Conservation (phyloP, 2,888 invertebrate species). For the Ligdia adustata region DNA sequence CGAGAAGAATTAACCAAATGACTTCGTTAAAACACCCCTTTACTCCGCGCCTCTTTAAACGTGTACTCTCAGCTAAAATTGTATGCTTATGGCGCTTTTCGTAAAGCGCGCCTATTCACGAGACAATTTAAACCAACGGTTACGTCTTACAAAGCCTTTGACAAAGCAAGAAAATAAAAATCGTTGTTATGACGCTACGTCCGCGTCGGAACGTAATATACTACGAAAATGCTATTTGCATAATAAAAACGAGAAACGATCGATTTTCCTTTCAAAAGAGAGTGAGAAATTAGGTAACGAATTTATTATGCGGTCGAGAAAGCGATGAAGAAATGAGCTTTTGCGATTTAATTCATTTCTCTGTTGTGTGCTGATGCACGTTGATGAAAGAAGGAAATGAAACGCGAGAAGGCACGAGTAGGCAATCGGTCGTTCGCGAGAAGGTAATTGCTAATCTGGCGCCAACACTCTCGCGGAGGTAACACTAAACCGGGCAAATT, state of each 20-base stretch:
- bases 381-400: conserved; percentile 63
- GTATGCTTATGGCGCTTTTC: conserved; percentile 67
- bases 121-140: conserved; percentile 66
- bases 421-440: conserved; percentile 55
- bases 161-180: conserved; percentile 71
- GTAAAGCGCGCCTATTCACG: conserved; percentile 57
- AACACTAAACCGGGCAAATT: conserved; percentile 28
- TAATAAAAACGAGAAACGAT: conserved; percentile 44
- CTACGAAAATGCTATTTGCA: conserved; percentile 45
- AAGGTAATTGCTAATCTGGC: conserved; percentile 68
- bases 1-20: conserved; percentile 57
- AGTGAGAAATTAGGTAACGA: conserved; percentile 7
- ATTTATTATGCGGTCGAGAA: neutral
- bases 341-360: neutral
- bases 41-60: conserved; percentile 53
- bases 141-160: conserved; percentile 55
- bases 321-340: conserved; percentile 11
- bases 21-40: conserved; percentile 66
- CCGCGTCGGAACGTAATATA: conserved; percentile 44
- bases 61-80: conserved; percentile 60
- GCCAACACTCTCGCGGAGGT: conserved; percentile 40
- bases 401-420: conserved; percentile 55
- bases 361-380: conserved; percentile 13
- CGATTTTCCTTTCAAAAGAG: conserved; percentile 34
- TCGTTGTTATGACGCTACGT: conserved; percentile 45